These are phyloP conservation scores for Eugnorisma glareosa DNA, from an alignment of 2,888 invertebrate species.

Conservation along the genomic window DNA sequence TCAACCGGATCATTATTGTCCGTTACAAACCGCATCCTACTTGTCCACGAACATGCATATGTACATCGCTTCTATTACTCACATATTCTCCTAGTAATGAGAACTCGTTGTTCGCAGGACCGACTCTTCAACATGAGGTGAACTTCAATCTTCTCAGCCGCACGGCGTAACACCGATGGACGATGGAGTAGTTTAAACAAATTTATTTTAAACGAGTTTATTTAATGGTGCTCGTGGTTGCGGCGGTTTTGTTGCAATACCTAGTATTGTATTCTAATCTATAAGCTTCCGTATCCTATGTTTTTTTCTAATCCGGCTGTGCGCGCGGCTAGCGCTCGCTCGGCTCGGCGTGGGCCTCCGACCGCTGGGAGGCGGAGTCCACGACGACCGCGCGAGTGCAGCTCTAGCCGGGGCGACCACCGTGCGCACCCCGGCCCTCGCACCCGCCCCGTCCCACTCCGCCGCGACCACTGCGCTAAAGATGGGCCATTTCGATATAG, in stretches of 20 bases:
- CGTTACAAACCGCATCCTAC: constrained; percentile 31
- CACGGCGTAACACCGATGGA: constrained; percentile 69
- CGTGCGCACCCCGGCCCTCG: constrained; percentile 77
- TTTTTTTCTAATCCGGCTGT: constrained; percentile 70
- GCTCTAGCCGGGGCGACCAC: constrained; percentile 87
- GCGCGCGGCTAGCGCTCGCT: constrained; percentile 79
- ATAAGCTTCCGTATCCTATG: constrained; percentile 14
- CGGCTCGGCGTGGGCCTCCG: constrained; percentile 73
- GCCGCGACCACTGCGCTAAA: constrained; percentile 71
- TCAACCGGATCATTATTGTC: constrained; percentile 63
- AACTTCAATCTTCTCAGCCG: constrained; percentile 50
- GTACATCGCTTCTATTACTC: constrained; percentile 10
- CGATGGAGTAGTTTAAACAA: constrained; percentile 65
- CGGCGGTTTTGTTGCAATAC: constrained; percentile 61
- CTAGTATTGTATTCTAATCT: neutral
- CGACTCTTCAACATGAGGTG: constrained; percentile 59
- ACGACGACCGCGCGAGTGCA: constrained; percentile 80
- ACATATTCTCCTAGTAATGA: constrained; percentile 27
- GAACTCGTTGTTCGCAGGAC: constrained; percentile 61
- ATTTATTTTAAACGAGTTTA: constrained; percentile 52
- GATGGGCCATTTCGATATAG: constrained; percentile 84
- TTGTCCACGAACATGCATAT: constrained; percentile 15
- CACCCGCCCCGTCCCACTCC: constrained; percentile 37
- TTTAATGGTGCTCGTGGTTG: constrained; percentile 70
- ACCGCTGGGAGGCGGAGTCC: constrained; percentile 64